Percentiles rank a stretch among this genome's conserved stretches.
Evolutionary conservation across 2,113 vertebrate species (phyloP).

Genomic region (Spermophilus dauricus): DNA sequence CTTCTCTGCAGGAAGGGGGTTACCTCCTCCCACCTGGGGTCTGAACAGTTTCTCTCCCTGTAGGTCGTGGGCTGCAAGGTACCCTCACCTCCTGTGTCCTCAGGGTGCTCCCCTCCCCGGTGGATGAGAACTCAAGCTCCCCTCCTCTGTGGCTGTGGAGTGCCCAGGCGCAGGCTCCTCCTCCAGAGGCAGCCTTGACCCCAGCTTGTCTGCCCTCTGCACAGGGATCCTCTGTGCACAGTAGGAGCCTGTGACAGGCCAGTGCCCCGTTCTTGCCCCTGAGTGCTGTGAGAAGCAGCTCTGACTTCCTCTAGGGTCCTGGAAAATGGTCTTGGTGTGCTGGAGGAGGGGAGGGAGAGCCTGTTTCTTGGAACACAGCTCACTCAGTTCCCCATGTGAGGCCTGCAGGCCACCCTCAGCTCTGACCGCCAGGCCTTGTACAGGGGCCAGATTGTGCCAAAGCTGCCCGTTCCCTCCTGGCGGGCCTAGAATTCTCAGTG

Average conservation of each 20-base stretch:
- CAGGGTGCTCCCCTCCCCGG: accelerated
- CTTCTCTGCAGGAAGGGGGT: not conserved
- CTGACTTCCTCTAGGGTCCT: not conserved
- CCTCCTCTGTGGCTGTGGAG: not conserved
- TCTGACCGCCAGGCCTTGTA: not conserved
- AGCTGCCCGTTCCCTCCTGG: not conserved
- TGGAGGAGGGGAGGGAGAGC: not conserved
- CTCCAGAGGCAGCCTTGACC: not conserved
- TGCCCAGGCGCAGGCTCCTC: not conserved
- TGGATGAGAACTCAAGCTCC: not conserved
- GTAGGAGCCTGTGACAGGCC: not conserved
- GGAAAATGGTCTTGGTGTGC: not conserved
- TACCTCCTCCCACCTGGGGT: not conserved
- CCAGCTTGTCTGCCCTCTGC: not conserved
- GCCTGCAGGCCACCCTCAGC: not conserved
- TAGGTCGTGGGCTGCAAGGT: not conserved
- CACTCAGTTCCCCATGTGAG: not conserved
- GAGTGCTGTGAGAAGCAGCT: not conserved
- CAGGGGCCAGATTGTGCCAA: not conserved
- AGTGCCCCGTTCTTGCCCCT: not conserved
- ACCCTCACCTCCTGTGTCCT: accelerated
- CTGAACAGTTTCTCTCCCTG: not conserved
- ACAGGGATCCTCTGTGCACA: accelerated
- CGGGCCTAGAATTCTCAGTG: not conserved
- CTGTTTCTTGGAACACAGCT: not conserved